phyloP scores from a whole-genome alignment of 2,888 invertebrate genomes.

The Tachystola acroxantha region DNA sequence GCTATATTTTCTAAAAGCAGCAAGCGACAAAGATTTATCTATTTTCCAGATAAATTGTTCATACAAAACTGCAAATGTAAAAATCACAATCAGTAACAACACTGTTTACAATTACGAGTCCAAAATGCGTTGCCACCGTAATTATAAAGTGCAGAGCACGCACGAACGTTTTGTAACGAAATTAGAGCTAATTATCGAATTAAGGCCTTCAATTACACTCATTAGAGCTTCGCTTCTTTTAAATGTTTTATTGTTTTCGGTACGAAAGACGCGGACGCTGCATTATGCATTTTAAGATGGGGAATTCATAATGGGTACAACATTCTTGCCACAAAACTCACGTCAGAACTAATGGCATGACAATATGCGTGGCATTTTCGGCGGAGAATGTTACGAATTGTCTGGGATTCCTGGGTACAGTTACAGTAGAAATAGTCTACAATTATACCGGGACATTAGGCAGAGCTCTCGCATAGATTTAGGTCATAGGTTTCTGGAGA shows the following conservation, averaged over 20 bases:
- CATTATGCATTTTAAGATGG: constrained; percentile 28
- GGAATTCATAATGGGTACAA: constrained; percentile 25
- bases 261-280: constrained; percentile 16
- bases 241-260: constrained; percentile 24
- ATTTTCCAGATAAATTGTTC: too few relatives aligned
- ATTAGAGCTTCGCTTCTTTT: constrained; percentile 27
- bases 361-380: background rate
- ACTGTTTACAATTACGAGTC: too few relatives aligned
- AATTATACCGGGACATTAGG: too few relatives aligned
- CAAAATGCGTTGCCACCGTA: too few relatives aligned
- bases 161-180: constrained; percentile 18
- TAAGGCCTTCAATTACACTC: constrained; percentile 29
- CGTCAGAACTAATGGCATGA: background rate
- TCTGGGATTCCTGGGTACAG: constrained; percentile 8
- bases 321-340: constrained; percentile 12
- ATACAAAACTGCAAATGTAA: too few relatives aligned
- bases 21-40: too few relatives aligned
- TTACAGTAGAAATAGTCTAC: constrained; percentile 7
- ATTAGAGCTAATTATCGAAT: constrained; percentile 36
- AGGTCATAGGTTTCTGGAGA: too few relatives aligned
- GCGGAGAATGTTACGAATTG: constrained; percentile 7
- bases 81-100: too few relatives aligned
- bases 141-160: too few relatives aligned
- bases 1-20: too few relatives aligned
- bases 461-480: too few relatives aligned